Evolutionary conservation across 1,140 invertebrate species (phyloP), one percentile per base, ranked within the genome.

Genomic region (Heliconius himera): DNA sequence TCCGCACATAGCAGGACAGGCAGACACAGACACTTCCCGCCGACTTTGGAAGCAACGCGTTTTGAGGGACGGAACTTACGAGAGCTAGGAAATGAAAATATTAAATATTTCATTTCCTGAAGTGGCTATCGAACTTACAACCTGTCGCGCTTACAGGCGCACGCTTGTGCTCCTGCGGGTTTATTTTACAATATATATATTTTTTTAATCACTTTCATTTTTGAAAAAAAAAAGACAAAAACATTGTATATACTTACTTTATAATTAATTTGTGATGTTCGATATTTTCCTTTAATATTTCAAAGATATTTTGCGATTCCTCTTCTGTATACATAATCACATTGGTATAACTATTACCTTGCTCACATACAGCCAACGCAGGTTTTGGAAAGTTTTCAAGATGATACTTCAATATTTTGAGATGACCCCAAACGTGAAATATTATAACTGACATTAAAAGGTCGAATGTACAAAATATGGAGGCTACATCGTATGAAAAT

Each of bases 401-500:
- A n/a, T 77, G 80, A 54, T 85, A 11, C n/a, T 76, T 66, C 2
- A 88, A 46, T 33, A 87, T 85, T 66, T 87, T 87, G 54, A 87
- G 80, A 81, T 88, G 84, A 11, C 87, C 87, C 82, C 82, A 85
- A 66, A 87, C n/a, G 46, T 87, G 82, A 5, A 88, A 81, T n/a
- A 85, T 81, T 5, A 84, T 76, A 5, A 88, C 33, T 5, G 73
- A 82, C 8, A 87, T 74, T 16, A 84, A 78, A 0, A 84, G 72
- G 54, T 88, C 83, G 6, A 79, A 84, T 20, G 82, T 77, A 54
- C 82, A 83, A 79, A 66, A 66, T 11, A 16, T 26, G 22, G 3
- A 66, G 11, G 60, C 60, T 26, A 22, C 60, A 66, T 66, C 60
- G 29, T 8, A 5, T 66, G 60, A 29, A 22, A 66, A 1, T 26